Evolutionary conservation across 1,140 invertebrate species (phyloP), one percentile per base, ranked within the genome.

Genomic region (Anoplolepis gracilipes): DNA sequence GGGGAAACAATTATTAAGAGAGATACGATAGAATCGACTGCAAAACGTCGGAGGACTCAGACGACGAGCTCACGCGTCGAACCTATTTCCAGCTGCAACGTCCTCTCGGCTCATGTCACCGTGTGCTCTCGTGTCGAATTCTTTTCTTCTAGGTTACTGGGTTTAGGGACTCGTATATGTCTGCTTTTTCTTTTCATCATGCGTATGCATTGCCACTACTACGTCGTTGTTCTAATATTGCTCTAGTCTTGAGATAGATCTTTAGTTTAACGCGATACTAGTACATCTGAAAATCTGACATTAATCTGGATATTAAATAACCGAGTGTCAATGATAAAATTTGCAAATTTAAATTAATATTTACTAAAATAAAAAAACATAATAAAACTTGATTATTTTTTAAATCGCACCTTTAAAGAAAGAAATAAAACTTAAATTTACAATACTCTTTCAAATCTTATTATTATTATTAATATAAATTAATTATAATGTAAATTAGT

Each of bases 11-110:
- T 62, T 73, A 82, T 82, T 67, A 65, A 70, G 25, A 65, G 62
- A 82, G 25, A 72, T 33, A 42, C 25, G 67, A 72, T 57, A 70
- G 61, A 77, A 79, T 73, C 39, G 67, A 72, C 67, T 42, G 53
- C 78, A 65, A 70, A 81, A 25, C 36, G 67, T 82, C 65, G 78
- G 67, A 82, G 67, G 36, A 82, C 53, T 42, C 67, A 82, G 67
- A 90, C 78, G 57, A 90, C 89, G 89, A 90, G 89, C 89, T 87
- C 85, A 76, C 61, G 53, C 84, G 28, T 87, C 82, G 59, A 42
- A 75, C 85, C 87, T 91, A 90, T 91, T 90, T 91, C 89, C 89
- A 90, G 89, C 87, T 69, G 53, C 61, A 42, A 59, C 72, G 85
- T 91, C 82, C 79, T 91, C 89, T 85, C 53, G 28, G 42, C 69